phyloP scores from a whole-genome alignment of 1,140 invertebrate genomes.

The Heliconius melpomene region DNA sequence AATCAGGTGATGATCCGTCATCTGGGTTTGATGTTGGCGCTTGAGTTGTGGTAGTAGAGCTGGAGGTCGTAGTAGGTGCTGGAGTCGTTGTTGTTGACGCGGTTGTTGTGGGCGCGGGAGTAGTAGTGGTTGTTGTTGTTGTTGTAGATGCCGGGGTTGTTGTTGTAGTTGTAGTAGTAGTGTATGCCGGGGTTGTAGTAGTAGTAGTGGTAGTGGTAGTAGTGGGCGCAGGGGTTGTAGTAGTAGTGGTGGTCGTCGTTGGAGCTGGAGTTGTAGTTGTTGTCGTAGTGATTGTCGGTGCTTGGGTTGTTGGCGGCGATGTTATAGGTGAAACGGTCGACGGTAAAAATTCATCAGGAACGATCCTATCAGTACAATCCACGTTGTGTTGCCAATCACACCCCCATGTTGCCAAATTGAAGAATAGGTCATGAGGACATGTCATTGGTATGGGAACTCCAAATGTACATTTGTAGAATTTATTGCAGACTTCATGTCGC shows the following conservation, averaged over 20 bases:
- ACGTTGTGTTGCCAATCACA: conserved; percentile 82
- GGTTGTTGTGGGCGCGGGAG: conserved; percentile 21
- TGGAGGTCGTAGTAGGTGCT: conserved; percentile 18
- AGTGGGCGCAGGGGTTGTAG: conserved; percentile 15
- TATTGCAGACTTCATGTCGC: conserved; percentile 80
- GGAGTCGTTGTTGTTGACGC: neutral
- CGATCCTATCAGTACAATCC: conserved; percentile 66
- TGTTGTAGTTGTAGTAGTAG: conserved; percentile 23
- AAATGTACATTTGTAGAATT: conserved; percentile 82
- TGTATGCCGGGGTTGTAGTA: conserved; percentile 14
- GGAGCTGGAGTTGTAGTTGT: conserved; percentile 26
- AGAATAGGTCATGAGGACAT: conserved; percentile 81
- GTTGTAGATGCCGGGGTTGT: conserved; percentile 31
- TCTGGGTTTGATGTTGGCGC: neutral
- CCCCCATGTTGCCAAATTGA: conserved; percentile 76
- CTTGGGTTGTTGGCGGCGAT: conserved; percentile 15
- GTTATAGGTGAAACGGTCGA: conserved; percentile 18
- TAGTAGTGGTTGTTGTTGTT: conserved; percentile 25
- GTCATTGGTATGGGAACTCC: conserved; percentile 70
- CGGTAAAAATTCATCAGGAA: conserved; percentile 42
- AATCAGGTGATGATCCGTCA: conserved; percentile 1
- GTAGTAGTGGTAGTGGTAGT: conserved; percentile 28
- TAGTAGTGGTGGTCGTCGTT: conserved; percentile 27
- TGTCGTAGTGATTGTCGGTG: conserved; percentile 17
- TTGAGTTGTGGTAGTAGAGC: conserved; percentile 23